Base-by-base conservation (phyloP, 2,888 invertebrate species). In the Polydrusus pterygomalis region DNA sequence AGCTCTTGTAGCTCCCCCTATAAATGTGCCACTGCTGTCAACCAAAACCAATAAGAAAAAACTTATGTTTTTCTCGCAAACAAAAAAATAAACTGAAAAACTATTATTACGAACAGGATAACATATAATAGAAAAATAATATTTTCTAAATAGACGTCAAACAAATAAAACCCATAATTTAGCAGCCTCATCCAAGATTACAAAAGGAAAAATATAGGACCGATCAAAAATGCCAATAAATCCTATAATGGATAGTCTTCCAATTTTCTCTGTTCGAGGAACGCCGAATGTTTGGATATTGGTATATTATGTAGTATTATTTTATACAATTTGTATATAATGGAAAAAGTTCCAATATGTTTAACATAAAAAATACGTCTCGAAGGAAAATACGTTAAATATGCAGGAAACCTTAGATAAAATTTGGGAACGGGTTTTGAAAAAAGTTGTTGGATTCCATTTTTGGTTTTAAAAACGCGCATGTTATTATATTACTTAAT, bases 171-270 rank as follows among this genome's bases (percentile, higher is more conserved):
- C 34, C 47, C 25, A 64, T 64, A 64, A 49, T 47, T 64, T 64
- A 30, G n/a, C 49, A 30, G 30, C 17, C 30, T 49, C 49, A 34
- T 47, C 64, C 47, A 34, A 30, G 49, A 30, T 49, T 34, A 38
- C 38, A 60, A 60, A 18, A 38, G 18, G 40, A 64, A 71, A 71
- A 56, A 71, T 71, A 71, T 64, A 71, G 51, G 64, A 63, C 43
- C 63, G 60, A 69, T 54, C 69, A 69, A 43, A 25, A 43, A 58
- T 56, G 47, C 43, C 71, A 56, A 71, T 71, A 71, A 49, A 64
- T 71, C 71, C 25, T 64, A 43, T 71, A 71, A 63, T 40, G 63
- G 63, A 71, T 71, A 71, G 71, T 71, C 64, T 63, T 71, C 71
- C 71, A 71, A 71, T 71, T 71, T 71, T 71, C 71, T 43, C 71